Evolutionary conservation across 2,888 invertebrate species (phyloP), one percentile per base, ranked within the genome.

Genomic region (Tanypteryx hageni): DNA sequence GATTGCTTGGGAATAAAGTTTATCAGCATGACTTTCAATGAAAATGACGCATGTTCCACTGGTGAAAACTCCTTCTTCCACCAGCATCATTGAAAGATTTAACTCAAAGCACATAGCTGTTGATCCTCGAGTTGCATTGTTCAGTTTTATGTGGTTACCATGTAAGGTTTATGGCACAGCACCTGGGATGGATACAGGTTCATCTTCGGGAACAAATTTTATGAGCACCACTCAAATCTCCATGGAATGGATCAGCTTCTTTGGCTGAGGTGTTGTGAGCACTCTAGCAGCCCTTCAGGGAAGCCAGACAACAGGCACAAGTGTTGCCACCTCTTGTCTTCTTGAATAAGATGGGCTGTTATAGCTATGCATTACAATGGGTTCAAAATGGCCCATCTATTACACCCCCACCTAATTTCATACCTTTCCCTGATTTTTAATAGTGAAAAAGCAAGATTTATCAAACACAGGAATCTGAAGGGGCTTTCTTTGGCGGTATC

Each of bases 161-260:
- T 64, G 83, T 64, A 64, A 44, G 31, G 89, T 83, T n/a, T 56
- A 83, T 83, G 56, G 83, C 83, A 83, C 83, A 89, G 89, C 89
- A 89, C 64, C 64, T 89, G 89, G 89, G 89, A 44, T 68, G 11
- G 89, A 64, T 89, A 64, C 61, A 61, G 22, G 31, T 61, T 59
- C 14, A 27, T 89, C 61, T 64, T 89, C 64, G 64, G 56, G 89
- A 89, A 59, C 68, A n/a, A 89, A 89, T 64, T 31, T n/a, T 64
- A 31, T 31, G 64, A 44, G 89, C 68, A 64, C 89, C 89, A 89
- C 89, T 89, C 64, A 64, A 44, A 89, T 89, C 64, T 27, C 64
- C 89, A 89, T 64, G 89, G 89, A 89, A 89, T 89, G 89, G 89
- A 64, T 86, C 61, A 61, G 64, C 64, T 89, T 89, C 89, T 89